phyloP scores from a whole-genome alignment of 2,888 invertebrate genomes.

The Endotricha flammealis region DNA sequence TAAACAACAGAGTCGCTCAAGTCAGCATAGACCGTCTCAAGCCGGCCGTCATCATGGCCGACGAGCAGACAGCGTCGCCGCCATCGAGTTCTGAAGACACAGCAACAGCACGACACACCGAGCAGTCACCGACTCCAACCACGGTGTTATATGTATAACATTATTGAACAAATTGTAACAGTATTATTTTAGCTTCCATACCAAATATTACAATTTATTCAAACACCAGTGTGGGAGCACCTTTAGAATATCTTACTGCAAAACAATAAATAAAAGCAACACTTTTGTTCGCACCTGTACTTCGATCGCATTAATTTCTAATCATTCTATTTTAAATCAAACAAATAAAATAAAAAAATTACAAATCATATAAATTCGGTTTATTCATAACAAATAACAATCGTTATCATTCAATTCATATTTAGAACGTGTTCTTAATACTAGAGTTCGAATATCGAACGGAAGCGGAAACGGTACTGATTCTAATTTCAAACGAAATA shows the following conservation, averaged over 20 bases:
- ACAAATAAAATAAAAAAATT: constrained; percentile 14
- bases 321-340: constrained; percentile 6
- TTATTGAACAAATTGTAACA: no score
- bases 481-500: constrained; percentile 75
- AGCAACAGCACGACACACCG: no score
- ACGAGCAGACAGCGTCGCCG: no score
- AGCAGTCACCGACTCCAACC: no score
- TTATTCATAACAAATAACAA: constrained; percentile 36
- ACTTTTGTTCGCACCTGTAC: neutral
- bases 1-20: no score
- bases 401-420: constrained; percentile 45
- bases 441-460: constrained; percentile 70
- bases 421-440: constrained; percentile 68
- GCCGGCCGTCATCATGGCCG: no score
- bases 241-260: neutral
- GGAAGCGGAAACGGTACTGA: constrained; percentile 76
- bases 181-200: no score
- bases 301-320: neutral
- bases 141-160: no score
- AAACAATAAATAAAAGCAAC: neutral
- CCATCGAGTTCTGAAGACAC: no score
- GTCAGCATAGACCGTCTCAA: no score
- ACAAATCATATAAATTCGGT: constrained; percentile 16
- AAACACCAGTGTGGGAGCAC: no score
- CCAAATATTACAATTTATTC: no score